Conservation (phyloP, 1,140 invertebrate genomes). For the Lepidurus arcticus region DNA sequence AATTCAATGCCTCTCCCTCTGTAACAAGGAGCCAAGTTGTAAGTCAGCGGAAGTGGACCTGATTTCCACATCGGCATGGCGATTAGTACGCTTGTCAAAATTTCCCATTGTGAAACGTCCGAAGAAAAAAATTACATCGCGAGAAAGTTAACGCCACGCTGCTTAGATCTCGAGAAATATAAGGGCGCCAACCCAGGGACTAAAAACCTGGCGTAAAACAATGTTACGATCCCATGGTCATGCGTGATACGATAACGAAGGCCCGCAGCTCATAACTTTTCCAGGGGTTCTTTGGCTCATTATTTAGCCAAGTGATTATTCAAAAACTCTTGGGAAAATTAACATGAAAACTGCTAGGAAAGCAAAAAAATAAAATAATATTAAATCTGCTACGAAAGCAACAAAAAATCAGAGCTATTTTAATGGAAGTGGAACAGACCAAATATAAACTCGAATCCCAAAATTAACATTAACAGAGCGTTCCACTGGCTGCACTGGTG, state of each 20-base stretch:
- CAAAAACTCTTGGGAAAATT: not conserved
- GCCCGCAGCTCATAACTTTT: not conserved
- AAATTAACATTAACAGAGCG: too few relatives aligned
- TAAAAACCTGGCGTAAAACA: not conserved
- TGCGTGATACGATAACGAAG: conserved; percentile 18
- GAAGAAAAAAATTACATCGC: not conserved
- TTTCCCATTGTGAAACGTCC: not conserved
- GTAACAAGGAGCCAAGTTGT: not conserved
- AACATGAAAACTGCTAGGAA: not conserved
- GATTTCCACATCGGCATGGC: conserved; percentile 20
- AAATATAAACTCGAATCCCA: too few relatives aligned
- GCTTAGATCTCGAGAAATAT: not conserved
- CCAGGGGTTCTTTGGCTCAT: not conserved
- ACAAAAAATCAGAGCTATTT: not conserved
- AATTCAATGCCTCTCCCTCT: not conserved
- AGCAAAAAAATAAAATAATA: not conserved
- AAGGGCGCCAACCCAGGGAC: not conserved
- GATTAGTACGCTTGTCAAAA: conserved; percentile 19
- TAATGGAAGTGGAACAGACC: too few relatives aligned
- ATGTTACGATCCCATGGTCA: not conserved
- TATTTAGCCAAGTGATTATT: not conserved
- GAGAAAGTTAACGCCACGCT: not conserved
- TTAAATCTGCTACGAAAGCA: not conserved
- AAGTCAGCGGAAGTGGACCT: conserved; percentile 14
- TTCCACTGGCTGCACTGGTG: too few relatives aligned